These are phyloP conservation scores for Teleiodes luculella DNA, from an alignment of 2,888 invertebrate genomes.

Conservation along the genomic window DNA sequence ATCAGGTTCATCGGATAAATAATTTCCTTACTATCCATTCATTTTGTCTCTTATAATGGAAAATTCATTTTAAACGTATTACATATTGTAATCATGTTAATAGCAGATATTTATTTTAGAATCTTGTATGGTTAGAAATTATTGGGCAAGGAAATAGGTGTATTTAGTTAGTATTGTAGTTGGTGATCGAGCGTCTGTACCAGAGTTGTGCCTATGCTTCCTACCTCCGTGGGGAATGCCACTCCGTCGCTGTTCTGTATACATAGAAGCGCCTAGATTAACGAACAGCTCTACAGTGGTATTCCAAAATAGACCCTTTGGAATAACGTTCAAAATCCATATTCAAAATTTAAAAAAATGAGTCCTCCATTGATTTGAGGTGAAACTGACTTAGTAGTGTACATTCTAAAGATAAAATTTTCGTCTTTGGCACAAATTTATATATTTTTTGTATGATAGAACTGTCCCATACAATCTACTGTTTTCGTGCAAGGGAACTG, in stretches of 20 bases:
- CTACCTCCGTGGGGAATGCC: neutral
- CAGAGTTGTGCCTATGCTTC: slow-evolving; percentile 10
- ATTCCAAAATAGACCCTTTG: neutral
- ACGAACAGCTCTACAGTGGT: neutral
- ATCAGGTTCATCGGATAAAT: too few species aligned
- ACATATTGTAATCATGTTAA: too few species aligned
- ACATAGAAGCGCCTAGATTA: slow-evolving; percentile 11
- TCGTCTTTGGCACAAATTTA: slow-evolving; percentile 2
- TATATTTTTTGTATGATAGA: slow-evolving; percentile 5
- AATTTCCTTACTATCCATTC: too few species aligned
- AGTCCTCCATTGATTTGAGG: too few species aligned
- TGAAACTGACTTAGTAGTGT: too few species aligned
- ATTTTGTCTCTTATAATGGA: too few species aligned
- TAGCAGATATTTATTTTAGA: too few species aligned
- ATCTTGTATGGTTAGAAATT: too few species aligned
- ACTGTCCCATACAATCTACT: neutral
- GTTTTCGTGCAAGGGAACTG: neutral
- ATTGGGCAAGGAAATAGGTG: neutral
- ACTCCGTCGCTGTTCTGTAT: slow-evolving; percentile 3
- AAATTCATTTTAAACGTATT: too few species aligned
- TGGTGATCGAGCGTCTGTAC: neutral
- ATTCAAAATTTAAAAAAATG: too few species aligned
- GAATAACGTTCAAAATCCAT: neutral
- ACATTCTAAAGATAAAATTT: neutral
- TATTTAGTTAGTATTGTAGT: neutral